Evolutionary conservation across 2,113 vertebrate species (phyloP).

Genomic region (Excalfactoria chinensis): DNA sequence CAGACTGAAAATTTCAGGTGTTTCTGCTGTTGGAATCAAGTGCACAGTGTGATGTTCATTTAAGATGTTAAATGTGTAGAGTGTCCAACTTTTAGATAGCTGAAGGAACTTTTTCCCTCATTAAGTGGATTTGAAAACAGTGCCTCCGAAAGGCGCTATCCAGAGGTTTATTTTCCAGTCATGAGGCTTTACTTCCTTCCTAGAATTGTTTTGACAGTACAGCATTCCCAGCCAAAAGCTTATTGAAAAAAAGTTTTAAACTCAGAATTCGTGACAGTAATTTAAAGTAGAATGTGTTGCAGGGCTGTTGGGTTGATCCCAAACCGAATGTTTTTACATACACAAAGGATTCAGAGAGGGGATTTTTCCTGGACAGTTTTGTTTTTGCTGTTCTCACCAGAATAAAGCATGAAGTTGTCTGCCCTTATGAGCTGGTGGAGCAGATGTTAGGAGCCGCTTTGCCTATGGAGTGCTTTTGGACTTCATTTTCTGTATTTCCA

Average conservation of each 20-base stretch:
- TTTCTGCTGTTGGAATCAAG: neutral
- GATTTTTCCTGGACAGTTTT: neutral
- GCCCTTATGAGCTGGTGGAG: neutral
- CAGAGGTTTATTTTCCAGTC: neutral
- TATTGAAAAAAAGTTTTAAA: neutral
- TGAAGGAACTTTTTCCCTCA: neutral
- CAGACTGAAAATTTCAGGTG: neutral
- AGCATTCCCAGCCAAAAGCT: neutral
- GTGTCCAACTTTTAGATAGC: neutral
- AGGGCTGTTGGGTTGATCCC: neutral
- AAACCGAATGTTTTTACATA: neutral
- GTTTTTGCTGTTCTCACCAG: neutral
- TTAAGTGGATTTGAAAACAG: neutral
- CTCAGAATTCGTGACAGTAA: neutral
- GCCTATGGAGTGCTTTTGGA: neutral
- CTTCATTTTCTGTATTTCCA: neutral
- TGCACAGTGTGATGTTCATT: neutral
- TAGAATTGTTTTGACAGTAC: neutral
- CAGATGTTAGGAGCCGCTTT: neutral
- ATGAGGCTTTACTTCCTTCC: neutral
- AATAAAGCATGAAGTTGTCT: neutral
- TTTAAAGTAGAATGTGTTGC: neutral
- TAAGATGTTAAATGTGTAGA: neutral
- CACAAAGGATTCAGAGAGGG: fast-evolving
- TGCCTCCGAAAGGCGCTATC: neutral